Conservation (phyloP, 2,797 vertebrate genomes). For the Graptemys geographica region DNA sequence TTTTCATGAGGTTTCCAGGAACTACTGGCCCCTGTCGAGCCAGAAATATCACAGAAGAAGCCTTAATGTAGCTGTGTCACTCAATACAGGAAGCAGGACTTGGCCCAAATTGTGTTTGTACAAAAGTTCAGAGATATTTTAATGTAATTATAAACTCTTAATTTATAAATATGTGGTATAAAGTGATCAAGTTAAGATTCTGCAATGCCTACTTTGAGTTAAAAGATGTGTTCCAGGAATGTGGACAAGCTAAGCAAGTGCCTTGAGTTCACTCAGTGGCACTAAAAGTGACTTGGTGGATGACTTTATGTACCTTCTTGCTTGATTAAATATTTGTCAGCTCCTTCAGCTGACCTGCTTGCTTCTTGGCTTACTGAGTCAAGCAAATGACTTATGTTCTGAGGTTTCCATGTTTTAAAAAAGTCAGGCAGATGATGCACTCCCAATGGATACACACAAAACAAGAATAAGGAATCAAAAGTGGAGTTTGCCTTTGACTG, state of each 20-base stretch:
- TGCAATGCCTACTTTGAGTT: not conserved
- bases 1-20: not conserved
- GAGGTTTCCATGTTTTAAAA: not conserved
- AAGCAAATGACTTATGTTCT: not conserved
- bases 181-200: not conserved
- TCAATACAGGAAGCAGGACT: not conserved
- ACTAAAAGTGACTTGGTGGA: not conserved
- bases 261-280: not conserved
- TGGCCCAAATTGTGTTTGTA: not conserved
- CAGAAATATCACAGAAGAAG: not conserved
- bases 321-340: not conserved
- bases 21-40: not conserved
- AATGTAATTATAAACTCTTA: not conserved
- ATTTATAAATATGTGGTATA: not conserved
- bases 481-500: no score
- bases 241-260: not conserved
- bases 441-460: no score
- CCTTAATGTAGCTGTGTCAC: not conserved
- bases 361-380: not conserved
- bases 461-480: no score
- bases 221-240: not conserved
- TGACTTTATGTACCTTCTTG: not conserved
- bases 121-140: not conserved
- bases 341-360: not conserved
- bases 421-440: no score